phyloP scores from a whole-genome alignment of 2,888 invertebrate species.

The Eupithecia abbreviata region DNA sequence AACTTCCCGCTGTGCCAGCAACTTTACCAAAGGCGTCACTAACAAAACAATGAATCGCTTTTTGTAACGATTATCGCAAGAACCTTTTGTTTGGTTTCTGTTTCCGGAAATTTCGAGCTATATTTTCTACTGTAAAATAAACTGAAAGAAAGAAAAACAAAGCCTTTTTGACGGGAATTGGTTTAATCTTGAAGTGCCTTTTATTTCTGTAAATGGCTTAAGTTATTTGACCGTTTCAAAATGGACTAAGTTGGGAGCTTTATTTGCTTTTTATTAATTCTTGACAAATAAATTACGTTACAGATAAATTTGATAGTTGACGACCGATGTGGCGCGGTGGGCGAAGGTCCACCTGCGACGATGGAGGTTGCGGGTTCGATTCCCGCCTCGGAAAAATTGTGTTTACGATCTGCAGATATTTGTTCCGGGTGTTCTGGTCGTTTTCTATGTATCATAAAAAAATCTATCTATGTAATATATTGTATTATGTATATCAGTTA shows the following conservation, averaged over 20 bases:
- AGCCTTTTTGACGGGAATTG: conserved; percentile 20
- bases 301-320: not conserved
- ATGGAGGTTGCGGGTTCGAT: no score
- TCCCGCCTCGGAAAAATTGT: no score
- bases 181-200: conserved; percentile 21
- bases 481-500: no score
- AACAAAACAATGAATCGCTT: conserved; percentile 44
- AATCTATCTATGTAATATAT: no score
- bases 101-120: conserved; percentile 34
- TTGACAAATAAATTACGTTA: not conserved
- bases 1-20: conserved; percentile 11
- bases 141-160: conserved; percentile 20
- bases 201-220: conserved; percentile 15
- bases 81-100: conserved; percentile 38
- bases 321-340: no score
- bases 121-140: conserved; percentile 30
- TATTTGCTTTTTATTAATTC: not conserved
- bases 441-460: no score
- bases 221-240: conserved; percentile 11
- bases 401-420: no score
- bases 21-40: conserved; percentile 30
- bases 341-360: no score
- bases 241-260: conserved; percentile 8
- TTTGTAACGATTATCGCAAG: conserved; percentile 43
- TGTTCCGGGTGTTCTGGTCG: no score